These are phyloP conservation scores for Xylocampa areola DNA, from an alignment of 2,888 invertebrate genomes.

Conservation along the genomic window DNA sequence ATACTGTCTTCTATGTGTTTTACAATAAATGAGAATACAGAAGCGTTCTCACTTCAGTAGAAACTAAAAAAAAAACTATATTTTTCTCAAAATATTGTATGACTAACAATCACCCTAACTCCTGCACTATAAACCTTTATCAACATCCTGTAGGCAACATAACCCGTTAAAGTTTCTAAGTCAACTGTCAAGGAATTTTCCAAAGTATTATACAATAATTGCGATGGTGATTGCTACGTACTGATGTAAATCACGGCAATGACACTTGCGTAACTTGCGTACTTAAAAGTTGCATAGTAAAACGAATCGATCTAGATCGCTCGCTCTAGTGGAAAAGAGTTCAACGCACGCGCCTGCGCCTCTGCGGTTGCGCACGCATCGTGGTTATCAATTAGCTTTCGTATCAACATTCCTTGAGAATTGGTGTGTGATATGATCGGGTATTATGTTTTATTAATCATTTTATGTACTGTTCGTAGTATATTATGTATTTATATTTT, in stretches of 20 bases:
- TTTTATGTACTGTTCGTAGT: neutral
- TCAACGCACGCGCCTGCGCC: slow-evolving; percentile 65
- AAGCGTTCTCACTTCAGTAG: too few relatives aligned
- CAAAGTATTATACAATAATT: slow-evolving; percentile 78
- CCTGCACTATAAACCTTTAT: slow-evolving; percentile 26
- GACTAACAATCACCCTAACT: slow-evolving; percentile 2
- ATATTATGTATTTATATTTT: too few relatives aligned
- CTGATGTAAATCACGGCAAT: slow-evolving; percentile 82
- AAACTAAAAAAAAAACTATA: neutral
- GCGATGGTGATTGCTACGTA: slow-evolving; percentile 68
- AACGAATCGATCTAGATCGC: slow-evolving; percentile 66
- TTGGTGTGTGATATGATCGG: slow-evolving; percentile 24
- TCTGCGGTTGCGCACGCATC: slow-evolving; percentile 51
- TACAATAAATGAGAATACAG: too few relatives aligned
- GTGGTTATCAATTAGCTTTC: slow-evolving; percentile 46
- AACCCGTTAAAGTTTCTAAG: slow-evolving; percentile 37
- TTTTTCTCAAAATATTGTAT: too few relatives aligned
- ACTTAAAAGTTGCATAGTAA: slow-evolving; percentile 59
- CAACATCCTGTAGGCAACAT: slow-evolving; percentile 33
- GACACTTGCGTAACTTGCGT: slow-evolving; percentile 78
- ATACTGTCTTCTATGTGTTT: too few relatives aligned
- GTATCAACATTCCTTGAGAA: slow-evolving; percentile 47
- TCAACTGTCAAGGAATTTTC: slow-evolving; percentile 66
- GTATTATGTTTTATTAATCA: neutral
- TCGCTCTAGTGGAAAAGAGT: slow-evolving; percentile 68